phyloP scores from a whole-genome alignment of 2,888 invertebrate genomes.

The Drosophila pegasa region DNA sequence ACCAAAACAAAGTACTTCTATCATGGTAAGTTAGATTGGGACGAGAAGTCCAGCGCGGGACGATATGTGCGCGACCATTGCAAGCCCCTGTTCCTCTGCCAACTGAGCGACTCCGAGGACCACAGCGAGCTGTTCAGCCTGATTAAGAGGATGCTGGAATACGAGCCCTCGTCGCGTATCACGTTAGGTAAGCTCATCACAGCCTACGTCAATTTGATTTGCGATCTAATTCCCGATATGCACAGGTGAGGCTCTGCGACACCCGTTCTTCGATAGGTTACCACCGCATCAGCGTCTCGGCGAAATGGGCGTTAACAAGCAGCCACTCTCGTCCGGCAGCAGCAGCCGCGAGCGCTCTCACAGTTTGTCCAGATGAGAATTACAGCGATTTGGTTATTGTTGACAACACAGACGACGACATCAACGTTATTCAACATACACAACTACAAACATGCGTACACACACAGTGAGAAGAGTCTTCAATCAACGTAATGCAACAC shows the following conservation, averaged over 20 bases:
- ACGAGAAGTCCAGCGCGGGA: slow-evolving; percentile 97
- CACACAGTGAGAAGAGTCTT: slow-evolving; percentile 39
- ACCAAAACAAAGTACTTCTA: slow-evolving; percentile 99
- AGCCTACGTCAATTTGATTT: not conserved
- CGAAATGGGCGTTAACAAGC: slow-evolving; percentile 82
- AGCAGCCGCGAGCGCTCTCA: slow-evolving; percentile 88
- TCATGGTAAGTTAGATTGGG: slow-evolving; percentile 99
- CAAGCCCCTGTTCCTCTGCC: slow-evolving; percentile 97
- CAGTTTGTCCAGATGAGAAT: slow-evolving; percentile 85
- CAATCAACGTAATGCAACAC: slow-evolving; percentile 36
- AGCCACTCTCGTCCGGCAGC: slow-evolving; percentile 82
- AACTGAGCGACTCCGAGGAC: slow-evolving; percentile 94
- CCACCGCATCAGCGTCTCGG: slow-evolving; percentile 91
- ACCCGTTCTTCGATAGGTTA: slow-evolving; percentile 96
- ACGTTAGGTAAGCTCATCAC: slow-evolving; percentile 87
- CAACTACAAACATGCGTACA: slow-evolving; percentile 66
- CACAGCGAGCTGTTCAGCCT: slow-evolving; percentile 97
- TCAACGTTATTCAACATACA: slow-evolving; percentile 56
- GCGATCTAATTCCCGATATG: not conserved
- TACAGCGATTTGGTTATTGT: slow-evolving; percentile 86
- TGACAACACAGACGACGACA: slow-evolving; percentile 74
- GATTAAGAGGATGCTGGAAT: slow-evolving; percentile 97
- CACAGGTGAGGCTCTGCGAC: slow-evolving; percentile 92
- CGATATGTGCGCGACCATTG: slow-evolving; percentile 99
- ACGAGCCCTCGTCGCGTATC: slow-evolving; percentile 96